Base-by-base conservation (phyloP, 2,113 vertebrate species). In the Mesoclemmys tuberculata region DNA sequence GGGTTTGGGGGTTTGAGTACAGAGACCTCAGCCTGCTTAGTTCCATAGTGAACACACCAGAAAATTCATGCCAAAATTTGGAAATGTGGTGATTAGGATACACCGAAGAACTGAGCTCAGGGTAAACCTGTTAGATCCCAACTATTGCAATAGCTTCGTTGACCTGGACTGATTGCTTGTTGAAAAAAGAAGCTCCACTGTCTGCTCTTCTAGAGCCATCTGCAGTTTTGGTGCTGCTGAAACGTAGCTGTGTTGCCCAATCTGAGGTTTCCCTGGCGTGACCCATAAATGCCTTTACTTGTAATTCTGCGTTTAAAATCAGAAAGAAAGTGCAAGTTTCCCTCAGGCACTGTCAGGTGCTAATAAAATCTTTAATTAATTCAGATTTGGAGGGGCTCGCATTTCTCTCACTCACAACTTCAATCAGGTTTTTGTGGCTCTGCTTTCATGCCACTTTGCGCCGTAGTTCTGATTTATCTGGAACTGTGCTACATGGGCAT, bases 311-410 rank as follows among this genome's bases (percentile, higher is more conserved):
- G 52, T 96, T 95, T 95, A 91, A 96, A 97, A 96, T 88, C 95
- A n/a, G 78, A 92, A 92, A 83, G 91, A 64, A 38, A 80, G 83
- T 64, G 44, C 14, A 51, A 74, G 92, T 97, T 95, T 93, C 97
- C 96, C 96, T 94, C 87, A 93, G 95, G 97, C 4, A 0, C 92
- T 92, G 94, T 97, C 96, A 97, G 92, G 97, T 97, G 97, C 91
- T 97, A 97, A 97, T 97, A 97, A 96, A 97, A 97, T 97, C 97
- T 97, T 97, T 97, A 98, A 98, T 98, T 98, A 98, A 97, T 97
- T 97, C 97, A 94, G 95, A 96, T 97, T 95, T 58, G 49, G 97
- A 97, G 97, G 96, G 96, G 96, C 92, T 98, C 95, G 87, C 94
- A 96, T 97, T 97, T 96, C 93, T 97, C 95, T 97, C 9, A 88